Conservation (phyloP, 1,140 invertebrate genomes). For the Delia radicum region DNA sequence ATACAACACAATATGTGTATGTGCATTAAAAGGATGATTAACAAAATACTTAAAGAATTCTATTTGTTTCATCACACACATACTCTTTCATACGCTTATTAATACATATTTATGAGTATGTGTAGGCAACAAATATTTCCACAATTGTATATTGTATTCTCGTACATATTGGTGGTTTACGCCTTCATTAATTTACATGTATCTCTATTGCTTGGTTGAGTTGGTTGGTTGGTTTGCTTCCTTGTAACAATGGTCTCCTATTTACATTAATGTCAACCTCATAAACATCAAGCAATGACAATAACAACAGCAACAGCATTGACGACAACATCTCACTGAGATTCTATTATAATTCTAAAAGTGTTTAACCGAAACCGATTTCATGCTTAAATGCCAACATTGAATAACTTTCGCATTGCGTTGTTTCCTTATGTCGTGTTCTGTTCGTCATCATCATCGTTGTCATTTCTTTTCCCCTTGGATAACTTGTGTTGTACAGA, state of each 20-base stretch:
- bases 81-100: neutral
- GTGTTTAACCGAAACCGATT: conserved; percentile 3
- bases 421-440: neutral
- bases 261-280: conserved; percentile 4
- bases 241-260: neutral
- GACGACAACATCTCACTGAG: neutral
- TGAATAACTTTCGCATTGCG: neutral
- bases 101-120: neutral
- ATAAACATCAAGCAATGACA: conserved; percentile 1
- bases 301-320: neutral
- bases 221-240: neutral
- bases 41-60: neutral
- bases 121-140: too few relatives aligned
- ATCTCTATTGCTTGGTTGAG: neutral
- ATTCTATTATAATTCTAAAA: neutral
- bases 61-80: too few relatives aligned
- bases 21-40: neutral
- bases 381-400: conserved; percentile 4
- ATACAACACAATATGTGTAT: too few relatives aligned
- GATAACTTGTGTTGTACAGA: neutral
- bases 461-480: neutral
- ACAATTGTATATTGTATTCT: neutral
- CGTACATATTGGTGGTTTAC: neutral
- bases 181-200: neutral
- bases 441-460: neutral